phyloP scores from a whole-genome alignment of 2,797 vertebrate species.

The Acestrorhynchus altus region DNA sequence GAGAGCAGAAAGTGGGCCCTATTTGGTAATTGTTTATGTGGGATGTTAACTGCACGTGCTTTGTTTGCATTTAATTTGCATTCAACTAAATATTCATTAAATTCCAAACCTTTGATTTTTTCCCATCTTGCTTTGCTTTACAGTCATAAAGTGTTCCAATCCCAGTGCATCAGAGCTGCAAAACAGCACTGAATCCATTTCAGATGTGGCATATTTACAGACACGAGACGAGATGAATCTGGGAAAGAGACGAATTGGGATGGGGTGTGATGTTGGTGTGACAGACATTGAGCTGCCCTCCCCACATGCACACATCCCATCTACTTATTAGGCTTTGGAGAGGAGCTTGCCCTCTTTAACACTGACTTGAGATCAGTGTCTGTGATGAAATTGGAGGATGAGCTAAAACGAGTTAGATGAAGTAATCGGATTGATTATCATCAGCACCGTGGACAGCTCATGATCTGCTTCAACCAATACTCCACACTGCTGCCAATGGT shows the following conservation, averaged over 20 bases:
- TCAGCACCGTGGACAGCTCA: constrained; percentile 10
- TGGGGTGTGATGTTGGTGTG: constrained; percentile 20
- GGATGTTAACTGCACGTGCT: no score
- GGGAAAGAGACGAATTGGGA: constrained; percentile 5
- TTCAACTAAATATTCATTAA: no score
- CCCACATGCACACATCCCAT: neutral
- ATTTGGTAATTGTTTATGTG: no score
- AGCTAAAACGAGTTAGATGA: neutral
- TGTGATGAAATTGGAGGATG: constrained; percentile 30
- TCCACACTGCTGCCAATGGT: neutral
- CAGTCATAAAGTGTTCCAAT: constrained; percentile 35
- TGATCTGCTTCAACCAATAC: neutral
- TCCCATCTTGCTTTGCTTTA: constrained; percentile 14
- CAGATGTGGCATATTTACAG: neutral
- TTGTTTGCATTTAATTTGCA: no score
- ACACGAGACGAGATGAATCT: neutral
- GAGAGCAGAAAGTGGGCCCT: no score
- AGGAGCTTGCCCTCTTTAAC: constrained; percentile 10
- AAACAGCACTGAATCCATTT: constrained; percentile 19
- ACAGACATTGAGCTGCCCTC: constrained; percentile 15
- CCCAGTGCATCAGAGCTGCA: constrained; percentile 20
- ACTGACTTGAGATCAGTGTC: neutral
- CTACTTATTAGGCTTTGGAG: constrained; percentile 33
- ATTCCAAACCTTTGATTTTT: no score
- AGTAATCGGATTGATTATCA: constrained; percentile 33